Evolutionary conservation across 64 coral and sea anemone genomes (phyloP), one percentile per base, ranked within the genome.

Genomic region (Pocillopora damicornis): DNA sequence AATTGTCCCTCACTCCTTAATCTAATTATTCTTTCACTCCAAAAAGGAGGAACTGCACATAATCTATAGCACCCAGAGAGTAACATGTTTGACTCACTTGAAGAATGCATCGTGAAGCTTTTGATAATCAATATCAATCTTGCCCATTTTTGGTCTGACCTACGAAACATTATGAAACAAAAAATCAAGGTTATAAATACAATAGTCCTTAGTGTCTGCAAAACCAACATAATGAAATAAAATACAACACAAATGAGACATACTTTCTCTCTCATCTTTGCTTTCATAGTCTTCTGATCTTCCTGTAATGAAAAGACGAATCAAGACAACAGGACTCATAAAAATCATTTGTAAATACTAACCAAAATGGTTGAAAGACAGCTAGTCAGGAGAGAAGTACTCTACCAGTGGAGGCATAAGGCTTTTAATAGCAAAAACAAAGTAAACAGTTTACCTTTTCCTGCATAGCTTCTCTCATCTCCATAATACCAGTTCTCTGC

Each of bases 181-280:
- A 63, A 11, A 1, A 15, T 17, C 16, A 63, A 4, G 16, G 2
- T 63, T 15, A 63, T 7, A 15, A 15, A 61, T 61, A n/a, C 22
- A 42, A 22, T 75, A 56, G 22, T 45, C 13, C 13, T 74, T 1
- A 30, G 22, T 8, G 16, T 8, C 61, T 14, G 45, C 13, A 82
- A 42, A 35, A 45, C 9, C 9, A 35, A 69, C 10, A 30, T 0
- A 51, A 20, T 16, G 17, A 85, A 64, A 66, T 2, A 5, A 67
- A 66, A n/a, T 23, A n/a, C 2, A 15, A 62, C 75, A 51, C 42
- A 51, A 51, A 51, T 4, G 2, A 79, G 15, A 42, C 37, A 56
- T 88, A 99, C 97, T 90, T 99, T 99, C 79, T 95, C 97, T 80
- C 97, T 91, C 97, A 99, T 99, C 85, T 99, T 99, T 58, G 97